phyloP scores from a whole-genome alignment of 1,140 invertebrate genomes.

The Camponotus floridanus region DNA sequence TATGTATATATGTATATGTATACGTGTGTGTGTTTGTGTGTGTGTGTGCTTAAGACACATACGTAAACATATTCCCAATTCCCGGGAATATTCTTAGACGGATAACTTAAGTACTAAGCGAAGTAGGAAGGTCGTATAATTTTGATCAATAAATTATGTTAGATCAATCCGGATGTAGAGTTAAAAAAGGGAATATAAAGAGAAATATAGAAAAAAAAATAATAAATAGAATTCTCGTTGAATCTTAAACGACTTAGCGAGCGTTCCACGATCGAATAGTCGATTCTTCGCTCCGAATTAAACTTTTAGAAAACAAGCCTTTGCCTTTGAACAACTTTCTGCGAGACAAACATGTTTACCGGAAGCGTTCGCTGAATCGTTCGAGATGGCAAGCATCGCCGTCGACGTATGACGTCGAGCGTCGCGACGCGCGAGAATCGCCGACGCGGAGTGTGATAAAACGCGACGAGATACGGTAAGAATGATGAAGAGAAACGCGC shows the following conservation, averaged over 20 bases:
- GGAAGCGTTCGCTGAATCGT: constrained; percentile 20
- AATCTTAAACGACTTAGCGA: constrained; percentile 29
- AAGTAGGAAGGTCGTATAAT: constrained; percentile 57
- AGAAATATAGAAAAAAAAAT: constrained; percentile 26
- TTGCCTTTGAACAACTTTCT: neutral
- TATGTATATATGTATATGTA: neutral
- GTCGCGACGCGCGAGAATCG: constrained; percentile 28
- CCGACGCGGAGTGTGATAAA: neutral
- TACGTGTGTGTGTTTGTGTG: neutral
- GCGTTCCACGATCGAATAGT: neutral
- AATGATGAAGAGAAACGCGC: constrained; percentile 22
- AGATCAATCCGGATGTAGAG: constrained; percentile 54
- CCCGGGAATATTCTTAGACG: constrained; percentile 71
- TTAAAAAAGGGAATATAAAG: constrained; percentile 54
- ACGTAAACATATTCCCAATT: constrained; percentile 77
- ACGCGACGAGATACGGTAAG: constrained; percentile 38
- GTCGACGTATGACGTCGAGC: constrained; percentile 41
- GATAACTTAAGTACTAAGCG: constrained; percentile 68
- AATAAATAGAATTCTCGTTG: constrained; percentile 67
- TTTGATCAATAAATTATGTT: constrained; percentile 74
- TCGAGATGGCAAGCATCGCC: constrained; percentile 30
- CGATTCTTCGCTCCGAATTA: neutral
- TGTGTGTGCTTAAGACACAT: constrained; percentile 78
- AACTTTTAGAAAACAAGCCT: neutral
- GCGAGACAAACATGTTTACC: constrained; percentile 10